Conservation (phyloP, 2,888 invertebrate species). For the Dynastes grantii region DNA sequence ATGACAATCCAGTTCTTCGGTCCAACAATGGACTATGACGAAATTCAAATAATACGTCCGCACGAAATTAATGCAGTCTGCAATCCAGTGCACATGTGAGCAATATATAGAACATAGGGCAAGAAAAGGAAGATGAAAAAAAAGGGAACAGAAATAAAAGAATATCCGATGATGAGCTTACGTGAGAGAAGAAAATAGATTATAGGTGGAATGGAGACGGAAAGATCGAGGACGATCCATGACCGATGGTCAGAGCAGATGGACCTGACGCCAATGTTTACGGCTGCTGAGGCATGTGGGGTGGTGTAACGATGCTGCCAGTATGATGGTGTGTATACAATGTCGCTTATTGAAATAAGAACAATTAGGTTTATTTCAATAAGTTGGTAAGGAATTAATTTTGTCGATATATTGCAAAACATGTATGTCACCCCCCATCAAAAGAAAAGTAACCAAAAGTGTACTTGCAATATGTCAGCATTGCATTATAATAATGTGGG, state of each 20-base stretch:
- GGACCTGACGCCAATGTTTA: slow-evolving; percentile 46
- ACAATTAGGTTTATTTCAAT: slow-evolving; percentile 7
- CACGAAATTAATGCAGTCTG: slow-evolving; percentile 20
- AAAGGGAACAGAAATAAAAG: slow-evolving; percentile 19
- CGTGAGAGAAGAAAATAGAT: slow-evolving; percentile 27
- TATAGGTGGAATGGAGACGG: slow-evolving; percentile 29
- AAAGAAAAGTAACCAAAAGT: no score
- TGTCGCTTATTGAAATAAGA: neutral
- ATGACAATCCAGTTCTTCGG: neutral
- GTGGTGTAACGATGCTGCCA: slow-evolving; percentile 18
- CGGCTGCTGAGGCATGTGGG: slow-evolving; percentile 29
- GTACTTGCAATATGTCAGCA: no score
- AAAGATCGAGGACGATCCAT: slow-evolving; percentile 36
- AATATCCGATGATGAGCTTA: slow-evolving; percentile 29
- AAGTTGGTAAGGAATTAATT: neutral
- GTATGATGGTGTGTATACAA: slow-evolving; percentile 17
- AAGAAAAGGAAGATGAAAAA: slow-evolving; percentile 13
- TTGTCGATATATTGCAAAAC: no score
- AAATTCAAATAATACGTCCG: slow-evolving; percentile 14
- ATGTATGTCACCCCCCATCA: no score
- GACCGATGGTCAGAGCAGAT: slow-evolving; percentile 47
- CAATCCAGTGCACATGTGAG: slow-evolving; percentile 7
- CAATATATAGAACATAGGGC: slow-evolving; percentile 8
- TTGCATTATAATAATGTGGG: no score
- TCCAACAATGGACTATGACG: slow-evolving; percentile 13